Conservation (phyloP, 2,113 vertebrate species). For the Hepsetus odoe region DNA sequence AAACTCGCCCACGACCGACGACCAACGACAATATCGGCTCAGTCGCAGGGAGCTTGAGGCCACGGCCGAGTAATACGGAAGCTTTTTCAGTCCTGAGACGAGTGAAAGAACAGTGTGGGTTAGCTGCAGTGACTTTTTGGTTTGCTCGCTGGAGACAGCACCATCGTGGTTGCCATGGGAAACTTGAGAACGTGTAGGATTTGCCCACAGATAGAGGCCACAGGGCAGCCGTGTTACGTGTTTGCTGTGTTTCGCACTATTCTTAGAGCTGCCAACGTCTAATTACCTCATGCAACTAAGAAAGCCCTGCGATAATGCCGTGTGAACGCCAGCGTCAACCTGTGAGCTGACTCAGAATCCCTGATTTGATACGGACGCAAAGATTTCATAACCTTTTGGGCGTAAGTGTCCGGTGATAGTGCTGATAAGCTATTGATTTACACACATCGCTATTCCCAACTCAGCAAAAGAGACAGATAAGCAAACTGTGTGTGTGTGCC, state of each 20-base stretch:
- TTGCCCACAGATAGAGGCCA: slow-evolving; percentile 34
- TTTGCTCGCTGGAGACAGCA: slow-evolving; percentile 42
- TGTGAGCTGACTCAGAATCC: slow-evolving; percentile 10
- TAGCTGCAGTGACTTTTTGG: not conserved
- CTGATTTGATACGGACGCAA: slow-evolving; percentile 18
- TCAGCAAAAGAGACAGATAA: slow-evolving; percentile 1
- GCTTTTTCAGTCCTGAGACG: no score
- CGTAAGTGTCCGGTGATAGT: slow-evolving; percentile 1
- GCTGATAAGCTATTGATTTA: slow-evolving; percentile 33
- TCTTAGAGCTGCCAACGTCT: slow-evolving; percentile 27
- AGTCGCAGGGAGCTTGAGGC: not conserved
- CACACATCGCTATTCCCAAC: slow-evolving; percentile 13
- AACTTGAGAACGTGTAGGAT: slow-evolving; percentile 48
- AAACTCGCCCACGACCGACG: not conserved
- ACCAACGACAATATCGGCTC: not conserved
- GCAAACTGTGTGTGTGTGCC: not conserved
- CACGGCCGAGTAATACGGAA: not conserved
- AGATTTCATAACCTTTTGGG: slow-evolving; percentile 14
- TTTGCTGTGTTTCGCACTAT: slow-evolving; percentile 33
- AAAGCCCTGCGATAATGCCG: not conserved
- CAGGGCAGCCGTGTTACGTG: slow-evolving; percentile 37
- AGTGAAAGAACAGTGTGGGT: not conserved
- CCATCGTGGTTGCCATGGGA: slow-evolving; percentile 50
- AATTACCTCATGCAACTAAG: slow-evolving; percentile 26
- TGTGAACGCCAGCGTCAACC: not conserved